Percentiles rank a stretch among this genome's conserved stretches.
phyloP scores from a whole-genome alignment of 2,113 vertebrate species.

The Colaptes auratus region DNA sequence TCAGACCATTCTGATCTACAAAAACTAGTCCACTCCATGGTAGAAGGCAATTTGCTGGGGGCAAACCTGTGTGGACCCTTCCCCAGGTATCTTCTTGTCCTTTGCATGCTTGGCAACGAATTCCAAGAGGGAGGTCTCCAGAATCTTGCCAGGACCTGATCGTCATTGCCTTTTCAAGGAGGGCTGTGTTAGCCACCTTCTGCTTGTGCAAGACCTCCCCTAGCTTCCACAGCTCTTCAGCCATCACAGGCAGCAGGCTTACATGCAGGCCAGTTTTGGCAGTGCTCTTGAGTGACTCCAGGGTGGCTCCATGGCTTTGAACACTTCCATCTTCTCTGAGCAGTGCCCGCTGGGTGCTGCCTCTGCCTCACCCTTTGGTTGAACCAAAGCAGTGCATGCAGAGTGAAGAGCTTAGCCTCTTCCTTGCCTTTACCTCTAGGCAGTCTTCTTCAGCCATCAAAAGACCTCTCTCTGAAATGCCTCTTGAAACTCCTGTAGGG shows the following conservation, averaged over 20 bases:
- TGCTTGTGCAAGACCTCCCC: neutral
- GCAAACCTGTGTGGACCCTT: neutral
- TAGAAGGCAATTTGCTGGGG: neutral
- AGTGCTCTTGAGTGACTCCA: neutral
- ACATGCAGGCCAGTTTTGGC: neutral
- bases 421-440: neutral
- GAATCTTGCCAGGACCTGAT: neutral
- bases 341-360: neutral
- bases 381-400: neutral
- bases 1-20: neutral
- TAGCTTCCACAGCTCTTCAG: neutral
- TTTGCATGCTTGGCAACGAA: neutral
- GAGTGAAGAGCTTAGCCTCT: neutral
- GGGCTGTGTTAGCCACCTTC: neutral
- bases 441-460: neutral
- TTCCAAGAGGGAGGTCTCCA: neutral
- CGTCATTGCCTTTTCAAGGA: neutral
- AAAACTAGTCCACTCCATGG: neutral
- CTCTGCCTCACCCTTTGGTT: accelerated
- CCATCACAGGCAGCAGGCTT: neutral
- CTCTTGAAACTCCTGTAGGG: neutral
- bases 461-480: neutral
- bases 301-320: neutral
- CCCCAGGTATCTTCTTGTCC: neutral
- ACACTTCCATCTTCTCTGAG: neutral